Base-by-base conservation (phyloP, 2,888 invertebrate genomes). In the Harmothoe impar region DNA sequence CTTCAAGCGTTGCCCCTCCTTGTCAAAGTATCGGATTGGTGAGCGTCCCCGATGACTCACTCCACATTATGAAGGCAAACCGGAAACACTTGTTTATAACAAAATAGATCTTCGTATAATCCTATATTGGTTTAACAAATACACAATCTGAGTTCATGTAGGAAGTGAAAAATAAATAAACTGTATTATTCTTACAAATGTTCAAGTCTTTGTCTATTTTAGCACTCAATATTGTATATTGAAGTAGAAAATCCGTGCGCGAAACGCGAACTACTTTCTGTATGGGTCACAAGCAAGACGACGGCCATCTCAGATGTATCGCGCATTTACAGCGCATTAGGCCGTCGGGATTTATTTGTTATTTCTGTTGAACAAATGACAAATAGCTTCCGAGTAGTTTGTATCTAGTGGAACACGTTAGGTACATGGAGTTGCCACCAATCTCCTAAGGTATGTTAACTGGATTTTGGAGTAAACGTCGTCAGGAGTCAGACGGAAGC, bases 281-380 rank as follows among this genome's bases (percentile, higher is more conserved):
- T 25, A 17, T 86, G 52, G 86, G 86, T 86, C 86, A 86, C 86
- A 52, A 86, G 86, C 86, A 86, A 29, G 86, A 54, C 86, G 86
- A 52, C 86, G 86, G 86, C 86, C 86, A 86, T 86, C 51, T 54
- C 86, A 33, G 86, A 86, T 52, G 56, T 56, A 86, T 86, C 86
- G 86, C 54, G 52, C 31, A 86, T 54, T 86, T 54, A 54, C 52
- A 35, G 84, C 52, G 52, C 52, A 23, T n/a, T 23, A 86, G 86
- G 86, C 86, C 86, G 86, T 86, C 86, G 86, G 33, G 29, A 86
- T 81, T 43, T 81, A 81, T 81, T 81, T 81, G 43, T 35, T 81
- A 81, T 81, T 35, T 81, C 17, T 29, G 77, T 77, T 77, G 77
- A 77, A 31, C 77, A 77, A 77, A 17, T n/a, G 31, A 25, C 17